These are phyloP conservation scores for Tetramorium simillimum DNA, from an alignment of 1,140 invertebrate species.

Conservation along the genomic window DNA sequence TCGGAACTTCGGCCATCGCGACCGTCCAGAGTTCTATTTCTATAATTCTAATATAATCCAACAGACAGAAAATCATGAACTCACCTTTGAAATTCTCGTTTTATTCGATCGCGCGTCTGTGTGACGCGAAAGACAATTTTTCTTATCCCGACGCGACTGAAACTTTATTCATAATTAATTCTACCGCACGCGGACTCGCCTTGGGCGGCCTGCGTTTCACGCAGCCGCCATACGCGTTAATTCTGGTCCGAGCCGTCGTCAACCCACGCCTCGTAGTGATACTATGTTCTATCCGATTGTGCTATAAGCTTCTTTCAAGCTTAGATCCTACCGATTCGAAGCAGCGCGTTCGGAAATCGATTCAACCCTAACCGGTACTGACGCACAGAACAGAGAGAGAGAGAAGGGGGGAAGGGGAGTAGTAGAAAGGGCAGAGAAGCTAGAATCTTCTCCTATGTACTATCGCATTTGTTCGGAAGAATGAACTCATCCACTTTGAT, in stretches of 20 bases:
- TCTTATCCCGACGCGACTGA: background rate
- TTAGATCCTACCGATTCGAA: conserved; percentile 55
- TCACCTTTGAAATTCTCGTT: background rate
- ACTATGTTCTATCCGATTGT: conserved; percentile 59
- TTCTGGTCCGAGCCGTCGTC: conserved; percentile 40
- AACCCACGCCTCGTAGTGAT: conserved; percentile 12
- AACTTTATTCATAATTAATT: conserved; percentile 32
- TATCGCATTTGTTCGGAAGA: conserved; percentile 45
- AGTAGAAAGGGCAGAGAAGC: background rate
- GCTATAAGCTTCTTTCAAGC: conserved; percentile 68
- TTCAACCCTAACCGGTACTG: conserved; percentile 44
- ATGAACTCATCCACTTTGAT: conserved; percentile 39
- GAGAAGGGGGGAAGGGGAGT: background rate
- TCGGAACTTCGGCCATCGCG: background rate
- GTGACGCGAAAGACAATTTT: background rate
- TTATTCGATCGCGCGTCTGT: background rate
- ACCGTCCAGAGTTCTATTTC: background rate
- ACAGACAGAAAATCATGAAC: background rate
- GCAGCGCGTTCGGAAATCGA: conserved; percentile 55
- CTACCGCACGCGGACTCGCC: background rate
- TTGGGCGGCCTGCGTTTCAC: background rate
- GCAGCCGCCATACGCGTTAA: conserved; percentile 28
- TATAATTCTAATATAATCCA: conserved; percentile 6
- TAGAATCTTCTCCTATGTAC: conserved; percentile 7
- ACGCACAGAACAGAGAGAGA: conserved; percentile 14